Evolutionary conservation across 2,797 vertebrate genomes (phyloP), one percentile per base, ranked within the genome.

Genomic region (Liasis olivaceus): DNA sequence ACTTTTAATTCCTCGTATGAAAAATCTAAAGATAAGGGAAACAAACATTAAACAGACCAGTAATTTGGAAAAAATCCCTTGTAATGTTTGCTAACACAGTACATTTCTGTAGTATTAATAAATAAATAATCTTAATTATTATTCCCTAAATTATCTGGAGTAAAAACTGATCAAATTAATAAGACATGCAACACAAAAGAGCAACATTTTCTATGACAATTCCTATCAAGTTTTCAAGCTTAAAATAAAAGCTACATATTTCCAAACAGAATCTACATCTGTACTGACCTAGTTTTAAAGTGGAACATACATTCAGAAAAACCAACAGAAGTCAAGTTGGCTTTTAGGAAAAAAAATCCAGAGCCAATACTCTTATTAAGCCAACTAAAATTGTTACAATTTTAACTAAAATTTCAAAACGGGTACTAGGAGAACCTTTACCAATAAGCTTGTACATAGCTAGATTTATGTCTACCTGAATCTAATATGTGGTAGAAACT

Each of bases 1-100:
- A 95, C 96, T 87, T 98, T 97, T 95, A 99, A 96, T 93, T 98
- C 96, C 31, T 93, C 91, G 26, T 96, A 66, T 88, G 98, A 97
- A 94, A 98, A 97, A 95, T 98, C 99, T 99, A 93, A n/a, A 94
- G 86, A 60, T 93, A 89, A 89, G 66, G 1, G 92, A 91, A 11
- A 26, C 0, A 1, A 47, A 58, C 17, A 36, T 87, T 87, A 88
- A 58, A 20, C 51, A 31, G 62, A 20, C 36, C 36, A 47, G 24
- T 24, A 88, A 63, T 28, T 36, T 88, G 5, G 22, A 9, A 26
- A 62, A 81, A 77, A 77, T 9, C 17, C 31, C 15, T 72, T 42
- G 69, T 77, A 36, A 72, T 20, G 42, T 22, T 77, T 77, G 72
- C 36, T 77, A 72, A 72, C 42, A 9, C 69, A 11, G 47, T 8